These are phyloP conservation scores for Oryzias javanicus DNA, from an alignment of 2,113 vertebrate species.

Conservation along the genomic window DNA sequence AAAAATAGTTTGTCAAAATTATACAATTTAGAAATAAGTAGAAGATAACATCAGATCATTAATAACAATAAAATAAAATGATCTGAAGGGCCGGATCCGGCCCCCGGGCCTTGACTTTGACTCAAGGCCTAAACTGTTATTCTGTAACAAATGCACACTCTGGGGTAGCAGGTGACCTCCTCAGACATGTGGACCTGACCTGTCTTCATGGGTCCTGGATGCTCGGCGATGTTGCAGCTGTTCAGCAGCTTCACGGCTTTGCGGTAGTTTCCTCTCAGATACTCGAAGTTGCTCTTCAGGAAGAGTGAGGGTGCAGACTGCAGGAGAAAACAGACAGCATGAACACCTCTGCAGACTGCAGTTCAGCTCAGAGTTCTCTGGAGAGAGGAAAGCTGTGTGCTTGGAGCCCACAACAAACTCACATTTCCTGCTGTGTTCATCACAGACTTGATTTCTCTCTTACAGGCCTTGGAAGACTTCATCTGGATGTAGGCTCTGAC, in stretches of 20 bases:
- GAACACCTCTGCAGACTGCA: not conserved
- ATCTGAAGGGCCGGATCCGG: no score
- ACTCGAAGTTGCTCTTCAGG: constrained; percentile 99
- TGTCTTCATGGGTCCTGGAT: constrained; percentile 95
- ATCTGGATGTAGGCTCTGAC: constrained; percentile 97
- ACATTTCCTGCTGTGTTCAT: constrained; percentile 99
- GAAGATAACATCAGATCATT: no score
- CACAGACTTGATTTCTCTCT: constrained; percentile 98
- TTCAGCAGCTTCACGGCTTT: constrained; percentile 98
- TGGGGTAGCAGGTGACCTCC: no score
- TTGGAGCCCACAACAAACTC: constrained; percentile 64
- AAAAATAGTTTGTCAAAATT: no score
- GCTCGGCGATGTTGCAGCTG: constrained; percentile 95
- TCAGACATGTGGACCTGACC: constrained; percentile 75
- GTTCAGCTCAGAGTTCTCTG: no score
- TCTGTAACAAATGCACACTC: no score
- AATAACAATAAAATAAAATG: no score
- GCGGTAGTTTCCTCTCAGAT: constrained; percentile 95
- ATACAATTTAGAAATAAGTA: no score
- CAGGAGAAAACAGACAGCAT: constrained; percentile 31
- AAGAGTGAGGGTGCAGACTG: constrained; percentile 96
- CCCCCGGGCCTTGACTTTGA: no score
- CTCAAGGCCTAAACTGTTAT: no score
- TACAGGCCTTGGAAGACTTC: constrained; percentile 97
- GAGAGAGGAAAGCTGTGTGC: not conserved